Evolutionary conservation across 2,888 invertebrate species (phyloP).

Genomic region (Ephialtes manifestator): DNA sequence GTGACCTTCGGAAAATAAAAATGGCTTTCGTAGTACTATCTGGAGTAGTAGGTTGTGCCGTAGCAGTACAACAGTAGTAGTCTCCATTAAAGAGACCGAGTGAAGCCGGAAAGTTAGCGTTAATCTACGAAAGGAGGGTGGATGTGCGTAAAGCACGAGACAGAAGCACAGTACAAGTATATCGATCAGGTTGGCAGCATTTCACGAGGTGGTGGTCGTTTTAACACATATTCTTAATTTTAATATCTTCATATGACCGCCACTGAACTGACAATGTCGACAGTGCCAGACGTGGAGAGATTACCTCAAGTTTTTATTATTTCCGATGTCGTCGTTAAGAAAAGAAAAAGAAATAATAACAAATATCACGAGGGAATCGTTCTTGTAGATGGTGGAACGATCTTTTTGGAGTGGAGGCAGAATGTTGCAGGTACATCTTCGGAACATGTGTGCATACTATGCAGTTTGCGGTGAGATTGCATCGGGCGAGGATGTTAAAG

Average conservation of each 20-base stretch:
- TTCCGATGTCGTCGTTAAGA: background rate
- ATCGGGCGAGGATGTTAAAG: conserved; percentile 18
- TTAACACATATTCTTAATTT: conserved; percentile 1
- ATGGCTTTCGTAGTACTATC: background rate
- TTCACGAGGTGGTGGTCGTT: background rate
- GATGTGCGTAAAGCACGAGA: conserved; percentile 4
- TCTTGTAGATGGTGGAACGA: background rate
- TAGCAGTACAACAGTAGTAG: background rate
- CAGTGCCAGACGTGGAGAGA: background rate
- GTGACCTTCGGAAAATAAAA: background rate
- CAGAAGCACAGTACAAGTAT: background rate
- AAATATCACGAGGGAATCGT: too few relatives aligned
- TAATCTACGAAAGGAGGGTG: conserved; percentile 15
- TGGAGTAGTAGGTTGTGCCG: too few relatives aligned
- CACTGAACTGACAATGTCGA: background rate
- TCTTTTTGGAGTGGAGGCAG: background rate
- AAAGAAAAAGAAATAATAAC: background rate
- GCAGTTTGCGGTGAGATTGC: conserved; percentile 28
- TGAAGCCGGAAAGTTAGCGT: conserved; percentile 15
- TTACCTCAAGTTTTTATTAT: background rate
- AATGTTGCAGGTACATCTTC: background rate
- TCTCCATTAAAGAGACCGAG: background rate
- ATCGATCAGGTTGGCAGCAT: background rate
- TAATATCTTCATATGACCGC: background rate
- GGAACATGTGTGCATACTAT: background rate